Evolutionary conservation across 1,140 invertebrate genomes (phyloP).

Genomic region (Calephelis virginiensis): DNA sequence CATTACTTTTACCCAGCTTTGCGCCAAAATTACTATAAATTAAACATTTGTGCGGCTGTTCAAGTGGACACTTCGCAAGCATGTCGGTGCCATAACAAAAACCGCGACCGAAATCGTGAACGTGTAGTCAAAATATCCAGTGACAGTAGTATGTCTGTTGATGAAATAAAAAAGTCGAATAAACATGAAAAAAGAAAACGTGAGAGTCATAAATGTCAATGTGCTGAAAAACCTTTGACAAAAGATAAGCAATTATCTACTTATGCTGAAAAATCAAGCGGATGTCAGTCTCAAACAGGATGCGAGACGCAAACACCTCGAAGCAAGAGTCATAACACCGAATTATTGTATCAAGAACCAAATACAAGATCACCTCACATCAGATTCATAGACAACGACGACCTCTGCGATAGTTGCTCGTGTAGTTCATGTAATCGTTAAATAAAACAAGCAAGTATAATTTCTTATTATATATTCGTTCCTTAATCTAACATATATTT

Average conservation of each 20-base stretch:
- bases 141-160: slow-evolving; percentile 37
- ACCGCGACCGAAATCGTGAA: slow-evolving; percentile 1
- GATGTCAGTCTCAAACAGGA: slow-evolving; percentile 20
- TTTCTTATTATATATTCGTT: slow-evolving; percentile 75
- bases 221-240: slow-evolving; percentile 26
- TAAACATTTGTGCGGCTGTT: slow-evolving; percentile 16
- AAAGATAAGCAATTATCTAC: slow-evolving; percentile 46
- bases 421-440: background rate
- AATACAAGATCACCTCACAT: background rate
- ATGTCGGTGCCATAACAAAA: slow-evolving; percentile 10
- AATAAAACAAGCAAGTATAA: slow-evolving; percentile 48
- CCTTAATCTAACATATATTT: slow-evolving; percentile 69
- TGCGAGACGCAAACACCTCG: slow-evolving; percentile 34
- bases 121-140: slow-evolving; percentile 13
- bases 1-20: slow-evolving; percentile 56
- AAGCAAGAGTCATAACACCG: slow-evolving; percentile 9
- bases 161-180: slow-evolving; percentile 24
- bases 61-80: slow-evolving; percentile 25
- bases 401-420: background rate
- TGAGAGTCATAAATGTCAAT: slow-evolving; percentile 29
- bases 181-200: slow-evolving; percentile 20
- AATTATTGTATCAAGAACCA: slow-evolving; percentile 12
- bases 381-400: background rate
- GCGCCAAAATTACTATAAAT: slow-evolving; percentile 20
- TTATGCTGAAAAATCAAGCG: slow-evolving; percentile 33